A percentile compares a stretch with the other conserved stretches of the same genome.
Evolutionary conservation across 2,888 invertebrate species (phyloP).

Genomic region (Oligia latruncula): DNA sequence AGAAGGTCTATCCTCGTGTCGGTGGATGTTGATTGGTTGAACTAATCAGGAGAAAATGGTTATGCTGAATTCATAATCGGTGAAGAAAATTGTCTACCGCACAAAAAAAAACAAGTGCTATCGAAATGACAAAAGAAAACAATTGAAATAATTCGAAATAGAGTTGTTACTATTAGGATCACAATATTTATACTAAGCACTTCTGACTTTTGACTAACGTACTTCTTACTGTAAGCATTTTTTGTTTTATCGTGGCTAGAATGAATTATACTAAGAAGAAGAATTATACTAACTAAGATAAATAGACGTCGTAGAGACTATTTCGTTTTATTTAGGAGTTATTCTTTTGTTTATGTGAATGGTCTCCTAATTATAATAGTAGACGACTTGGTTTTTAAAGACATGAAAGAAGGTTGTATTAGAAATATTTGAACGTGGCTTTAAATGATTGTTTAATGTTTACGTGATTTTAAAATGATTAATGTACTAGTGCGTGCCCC

Average conservation of each 20-base stretch:
- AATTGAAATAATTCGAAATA: background rate
- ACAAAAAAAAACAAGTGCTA: background rate
- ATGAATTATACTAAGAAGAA: background rate
- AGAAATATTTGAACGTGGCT: background rate
- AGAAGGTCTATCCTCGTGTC: background rate
- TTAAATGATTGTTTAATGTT: background rate
- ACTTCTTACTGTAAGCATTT: background rate
- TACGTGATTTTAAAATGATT: no score
- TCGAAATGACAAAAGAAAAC: background rate
- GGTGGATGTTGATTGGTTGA: background rate
- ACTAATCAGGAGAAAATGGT: background rate
- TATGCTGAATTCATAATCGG: background rate
- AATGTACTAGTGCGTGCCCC: background rate
- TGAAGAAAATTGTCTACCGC: background rate
- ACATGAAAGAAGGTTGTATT: background rate
- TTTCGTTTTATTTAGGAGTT: constrained; percentile 32
- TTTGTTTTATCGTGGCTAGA: background rate
- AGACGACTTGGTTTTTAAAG: background rate
- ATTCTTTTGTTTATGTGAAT: constrained; percentile 24
- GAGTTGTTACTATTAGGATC: background rate
- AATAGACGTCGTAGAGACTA: constrained; percentile 52
- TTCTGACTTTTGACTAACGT: background rate
- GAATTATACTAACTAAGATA: constrained; percentile 37
- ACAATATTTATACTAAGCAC: background rate
- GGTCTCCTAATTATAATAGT: background rate